phyloP scores from a whole-genome alignment of 92 coral and sea anemone species.

The Zoanthus solanderi region DNA sequence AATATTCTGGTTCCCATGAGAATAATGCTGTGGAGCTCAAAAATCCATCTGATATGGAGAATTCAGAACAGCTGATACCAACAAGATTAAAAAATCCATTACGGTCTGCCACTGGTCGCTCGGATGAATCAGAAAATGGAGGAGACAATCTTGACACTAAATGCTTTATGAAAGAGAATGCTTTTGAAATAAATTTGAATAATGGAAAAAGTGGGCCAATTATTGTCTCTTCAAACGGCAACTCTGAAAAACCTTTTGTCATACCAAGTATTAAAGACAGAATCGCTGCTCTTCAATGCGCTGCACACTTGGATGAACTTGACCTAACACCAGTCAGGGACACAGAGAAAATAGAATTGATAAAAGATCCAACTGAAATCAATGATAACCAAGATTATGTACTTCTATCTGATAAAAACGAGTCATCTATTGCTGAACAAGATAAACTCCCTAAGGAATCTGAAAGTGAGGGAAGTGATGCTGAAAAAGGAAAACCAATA shows the following conservation, averaged over 20 bases:
- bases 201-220: not conserved
- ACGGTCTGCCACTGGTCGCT: not conserved
- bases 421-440: not conserved
- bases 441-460: not conserved
- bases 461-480: not conserved
- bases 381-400: not conserved
- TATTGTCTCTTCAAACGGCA: not conserved
- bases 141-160: not conserved
- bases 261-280: conserved; percentile 63
- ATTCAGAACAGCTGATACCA: conserved; percentile 23
- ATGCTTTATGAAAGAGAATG: not conserved
- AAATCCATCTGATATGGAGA: not conserved
- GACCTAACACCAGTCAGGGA: conserved; percentile 61
- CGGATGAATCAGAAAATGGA: not conserved
- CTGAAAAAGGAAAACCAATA: not conserved
- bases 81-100: conserved; percentile 15
- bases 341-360: not conserved
- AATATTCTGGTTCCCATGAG: not conserved
- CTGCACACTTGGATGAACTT: conserved; percentile 60
- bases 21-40: not conserved
- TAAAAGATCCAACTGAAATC: not conserved
- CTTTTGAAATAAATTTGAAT: not conserved
- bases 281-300: conserved; percentile 61
- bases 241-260: conserved; percentile 21
- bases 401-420: not conserved